phyloP scores from a whole-genome alignment of 2,113 vertebrate genomes.

The Sturnira hondurensis region DNA sequence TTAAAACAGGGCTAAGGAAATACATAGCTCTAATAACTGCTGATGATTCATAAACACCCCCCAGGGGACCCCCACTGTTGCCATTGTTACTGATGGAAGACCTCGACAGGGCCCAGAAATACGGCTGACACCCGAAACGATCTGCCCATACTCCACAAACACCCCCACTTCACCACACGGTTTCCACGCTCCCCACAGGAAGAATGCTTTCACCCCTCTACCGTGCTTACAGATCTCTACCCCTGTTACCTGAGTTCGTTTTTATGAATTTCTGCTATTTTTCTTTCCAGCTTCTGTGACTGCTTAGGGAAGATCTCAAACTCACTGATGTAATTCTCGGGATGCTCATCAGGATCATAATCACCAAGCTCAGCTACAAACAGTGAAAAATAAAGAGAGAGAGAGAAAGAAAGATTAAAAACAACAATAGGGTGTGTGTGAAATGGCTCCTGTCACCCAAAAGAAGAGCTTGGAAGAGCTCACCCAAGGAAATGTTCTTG shows the following conservation, averaged over 20 bases:
- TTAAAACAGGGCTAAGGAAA: not conserved
- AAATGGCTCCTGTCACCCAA: not conserved
- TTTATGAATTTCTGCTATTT: constrained; percentile 96
- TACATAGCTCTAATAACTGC: not conserved
- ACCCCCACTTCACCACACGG: not conserved
- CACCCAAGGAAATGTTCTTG: not conserved
- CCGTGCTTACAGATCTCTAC: not conserved
- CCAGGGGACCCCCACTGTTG: not conserved
- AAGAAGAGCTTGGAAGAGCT: not conserved
- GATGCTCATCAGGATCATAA: constrained; percentile 93
- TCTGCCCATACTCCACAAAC: not conserved
- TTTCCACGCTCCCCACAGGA: not conserved
- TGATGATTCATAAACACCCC: not conserved
- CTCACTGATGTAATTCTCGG: constrained; percentile 93
- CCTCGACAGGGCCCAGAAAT: not conserved
- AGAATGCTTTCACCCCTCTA: not conserved
- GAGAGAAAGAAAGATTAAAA: constrained; percentile 25
- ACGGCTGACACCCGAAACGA: too few species aligned
- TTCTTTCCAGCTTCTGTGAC: constrained; percentile 94
- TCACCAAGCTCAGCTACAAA: constrained; percentile 94
- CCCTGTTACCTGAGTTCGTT: constrained; percentile 91
- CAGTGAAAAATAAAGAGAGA: constrained; percentile 56
- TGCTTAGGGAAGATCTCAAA: constrained; percentile 98
- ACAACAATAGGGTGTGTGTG: not conserved
- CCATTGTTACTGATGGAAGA: not conserved